Percentiles rank a stretch among this genome's conserved stretches.
phyloP scores from a whole-genome alignment of 1,140 invertebrate genomes.

The Brachionus sp. region DNA sequence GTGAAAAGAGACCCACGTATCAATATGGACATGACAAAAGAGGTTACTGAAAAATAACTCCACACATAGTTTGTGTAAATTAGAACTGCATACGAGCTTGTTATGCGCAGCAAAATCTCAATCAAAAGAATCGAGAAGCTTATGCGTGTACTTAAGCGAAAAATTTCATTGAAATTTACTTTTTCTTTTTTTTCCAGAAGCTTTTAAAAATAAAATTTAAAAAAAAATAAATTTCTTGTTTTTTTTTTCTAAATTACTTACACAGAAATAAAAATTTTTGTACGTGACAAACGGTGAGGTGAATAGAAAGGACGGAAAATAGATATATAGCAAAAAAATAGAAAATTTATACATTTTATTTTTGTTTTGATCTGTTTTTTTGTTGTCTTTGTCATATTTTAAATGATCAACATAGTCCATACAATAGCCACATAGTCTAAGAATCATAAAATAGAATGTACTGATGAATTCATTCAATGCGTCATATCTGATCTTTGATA shows the following conservation, averaged over 20 bases:
- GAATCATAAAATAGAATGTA: slow-evolving; percentile 27
- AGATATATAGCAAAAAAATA: slow-evolving; percentile 9
- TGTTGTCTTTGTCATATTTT: neutral
- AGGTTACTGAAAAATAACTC: neutral
- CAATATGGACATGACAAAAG: neutral
- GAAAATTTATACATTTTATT: neutral
- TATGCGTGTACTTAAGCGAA: neutral
- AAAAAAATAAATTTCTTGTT: neutral
- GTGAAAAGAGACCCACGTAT: slow-evolving; percentile 1
- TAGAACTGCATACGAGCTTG: neutral
- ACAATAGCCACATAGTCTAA: neutral
- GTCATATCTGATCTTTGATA: neutral
- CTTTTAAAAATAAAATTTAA: neutral
- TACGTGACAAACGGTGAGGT: slow-evolving; percentile 22
- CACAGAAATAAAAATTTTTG: slow-evolving; percentile 3
- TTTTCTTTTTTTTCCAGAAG: neutral
- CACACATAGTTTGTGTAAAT: neutral
- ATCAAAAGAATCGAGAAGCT: neutral
- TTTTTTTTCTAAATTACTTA: neutral
- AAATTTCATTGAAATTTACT: neutral
- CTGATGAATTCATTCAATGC: neutral
- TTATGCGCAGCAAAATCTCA: neutral
- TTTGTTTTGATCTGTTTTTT: neutral
- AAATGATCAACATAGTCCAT: neutral
- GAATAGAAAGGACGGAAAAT: slow-evolving; percentile 33